Base-by-base conservation (phyloP, 53 echinoderm and acorn worm genomes). In the Zoroaster sp. region DNA sequence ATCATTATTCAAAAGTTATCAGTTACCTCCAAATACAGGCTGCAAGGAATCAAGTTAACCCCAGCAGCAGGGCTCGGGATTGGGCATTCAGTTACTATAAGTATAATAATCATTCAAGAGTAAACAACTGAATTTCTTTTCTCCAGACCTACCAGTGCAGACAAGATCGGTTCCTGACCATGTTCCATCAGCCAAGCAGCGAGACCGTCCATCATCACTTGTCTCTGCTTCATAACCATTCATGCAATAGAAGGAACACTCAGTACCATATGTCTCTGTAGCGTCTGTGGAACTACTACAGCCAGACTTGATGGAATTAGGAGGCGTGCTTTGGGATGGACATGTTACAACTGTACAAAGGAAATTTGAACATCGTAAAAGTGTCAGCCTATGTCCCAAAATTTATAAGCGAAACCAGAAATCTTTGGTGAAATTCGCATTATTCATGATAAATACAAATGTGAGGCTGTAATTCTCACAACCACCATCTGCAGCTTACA, bases 71-170 rank as follows among this genome's bases (percentile, higher is more conserved):
- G 14, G 0, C 15, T 5, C 59, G 83, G 40, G 18, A 73, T 66
- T 45, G 66, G 69, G 33, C 90, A 90, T 17, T 46, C 75, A 75
- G 47, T 75, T 75, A 17, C 75, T 75, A 35, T n/a, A n/a, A n/a
- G n/a, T n/a, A n/a, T n/a, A n/a, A n/a, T n/a, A n/a, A n/a, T n/a
- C n/a, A n/a, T n/a, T n/a, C n/a, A n/a, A n/a, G n/a, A n/a, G n/a
- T n/a, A n/a, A n/a, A n/a, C n/a, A n/a, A n/a, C n/a, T n/a, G n/a
- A n/a, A n/a, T n/a, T n/a, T n/a, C n/a, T n/a, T n/a, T n/a, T n/a
- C n/a, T n/a, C n/a, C n/a, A n/a, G n/a, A n/a, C n/a, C 87, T 90
- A 94, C 94, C 87, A 38, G 89, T 83, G 76, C 94, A 94, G 8
- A 46, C 69, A 38, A 94, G 92, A 53, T 87, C 81, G 12, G 94